A percentile compares a stretch with the other conserved stretches of the same genome.
These are phyloP conservation scores for Oxycera nigricornis DNA, from an alignment of 2,888 invertebrate genomes.

Conservation along the genomic window DNA sequence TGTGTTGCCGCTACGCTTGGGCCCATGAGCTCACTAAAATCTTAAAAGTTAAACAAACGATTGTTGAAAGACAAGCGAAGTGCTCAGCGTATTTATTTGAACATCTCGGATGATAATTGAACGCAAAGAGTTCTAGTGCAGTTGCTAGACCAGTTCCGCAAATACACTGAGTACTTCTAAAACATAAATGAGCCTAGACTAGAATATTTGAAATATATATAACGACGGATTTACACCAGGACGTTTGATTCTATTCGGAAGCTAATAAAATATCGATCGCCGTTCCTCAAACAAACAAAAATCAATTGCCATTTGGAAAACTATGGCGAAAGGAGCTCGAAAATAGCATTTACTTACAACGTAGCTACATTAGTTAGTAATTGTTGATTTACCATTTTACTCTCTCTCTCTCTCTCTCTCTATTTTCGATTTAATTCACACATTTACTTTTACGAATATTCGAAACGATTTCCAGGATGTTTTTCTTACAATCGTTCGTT, in stretches of 20 bases:
- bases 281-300: constrained; percentile 27
- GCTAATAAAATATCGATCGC: constrained; percentile 39
- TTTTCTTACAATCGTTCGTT: not conserved
- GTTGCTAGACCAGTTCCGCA: too few species aligned
- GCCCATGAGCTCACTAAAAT: constrained; percentile 39
- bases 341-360: constrained; percentile 33
- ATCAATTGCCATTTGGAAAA: constrained; percentile 21
- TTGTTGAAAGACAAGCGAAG: not conserved
- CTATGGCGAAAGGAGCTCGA: constrained; percentile 25
- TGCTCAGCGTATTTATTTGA: not conserved
- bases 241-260: constrained; percentile 1
- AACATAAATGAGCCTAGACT: not conserved
- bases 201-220: not conserved
- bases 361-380: constrained; percentile 26
- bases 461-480: not conserved
- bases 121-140: too few species aligned
- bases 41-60: constrained; percentile 7
- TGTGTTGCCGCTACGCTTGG: constrained; percentile 2
- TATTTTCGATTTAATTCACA: constrained; percentile 33
- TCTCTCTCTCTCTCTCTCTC: too few species aligned
- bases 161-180: not conserved
- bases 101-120: too few species aligned
- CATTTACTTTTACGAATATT: not conserved
- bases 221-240: not conserved
- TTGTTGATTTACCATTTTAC: constrained; percentile 36